These are phyloP conservation scores for Leptinotarsa tumamoca DNA, from an alignment of 2,888 invertebrate species.

Conservation along the genomic window DNA sequence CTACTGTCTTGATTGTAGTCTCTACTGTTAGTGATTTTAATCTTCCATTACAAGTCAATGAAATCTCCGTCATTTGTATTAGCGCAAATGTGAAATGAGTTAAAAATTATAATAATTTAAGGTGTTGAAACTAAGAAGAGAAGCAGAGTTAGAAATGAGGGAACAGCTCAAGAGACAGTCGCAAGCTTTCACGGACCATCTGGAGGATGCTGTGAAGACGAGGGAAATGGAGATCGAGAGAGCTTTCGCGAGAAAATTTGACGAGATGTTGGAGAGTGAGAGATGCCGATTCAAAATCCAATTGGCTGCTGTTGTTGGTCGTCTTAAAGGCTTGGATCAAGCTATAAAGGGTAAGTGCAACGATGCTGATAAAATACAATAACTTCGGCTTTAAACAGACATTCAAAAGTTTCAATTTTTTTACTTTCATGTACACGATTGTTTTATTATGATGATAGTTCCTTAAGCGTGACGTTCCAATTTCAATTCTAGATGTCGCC, in stretches of 20 bases:
- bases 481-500: too few species aligned
- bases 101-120: conserved; percentile 54
- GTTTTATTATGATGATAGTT: too few species aligned
- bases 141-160: conserved; percentile 79
- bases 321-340: conserved; percentile 81
- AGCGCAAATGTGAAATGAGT: too few species aligned
- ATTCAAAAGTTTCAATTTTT: background rate
- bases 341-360: conserved; percentile 76
- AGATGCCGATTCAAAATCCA: conserved; percentile 77
- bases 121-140: conserved; percentile 75
- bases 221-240: conserved; percentile 69
- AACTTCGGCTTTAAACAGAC: background rate
- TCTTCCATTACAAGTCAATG: too few species aligned
- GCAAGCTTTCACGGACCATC: conserved; percentile 86
- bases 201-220: conserved; percentile 76
- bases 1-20: too few species aligned
- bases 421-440: too few species aligned
- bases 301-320: conserved; percentile 79
- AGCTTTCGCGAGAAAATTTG: conserved; percentile 70
- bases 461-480: too few species aligned
- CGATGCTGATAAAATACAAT: too few species aligned
- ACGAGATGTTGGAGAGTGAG: conserved; percentile 78
- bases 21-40: too few species aligned
- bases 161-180: conserved; percentile 86
- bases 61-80: too few species aligned